Evolutionary conservation across 2,797 vertebrate species (phyloP), one percentile per base, ranked within the genome.

Genomic region (Sebastes jordani): DNA sequence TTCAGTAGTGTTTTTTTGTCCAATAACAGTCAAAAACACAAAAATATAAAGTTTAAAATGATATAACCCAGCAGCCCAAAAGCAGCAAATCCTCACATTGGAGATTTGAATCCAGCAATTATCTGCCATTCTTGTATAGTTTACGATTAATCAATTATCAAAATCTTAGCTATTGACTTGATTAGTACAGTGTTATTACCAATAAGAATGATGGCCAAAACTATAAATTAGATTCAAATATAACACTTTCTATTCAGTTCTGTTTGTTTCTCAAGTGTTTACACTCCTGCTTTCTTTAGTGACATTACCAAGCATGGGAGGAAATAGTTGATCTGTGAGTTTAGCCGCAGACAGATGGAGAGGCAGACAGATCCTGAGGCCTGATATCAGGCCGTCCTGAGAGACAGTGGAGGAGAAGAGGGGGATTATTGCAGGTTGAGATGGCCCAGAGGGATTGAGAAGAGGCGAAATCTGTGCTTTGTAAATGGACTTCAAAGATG

Each of bases 401-500:
- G 88, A 87, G 83, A 84, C 73, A 2, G 74, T 65, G 75, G 58
- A 78, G 78, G 64, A 88, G 85, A 84, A 86, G 85, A 89, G 88
- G 76, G 86, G 92, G 92, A 92, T 93, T 94, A 94, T 27, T 86
- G 82, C 56, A 56, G 83, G 84, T 83, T 81, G 75, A 89, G 86
- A 80, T 77, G 86, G 85, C 87, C 89, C 88, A 79, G 73, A 85
- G 83, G 86, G 87, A 89, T 87, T 59, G 81, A 93, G 32, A 20
- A 82, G 92, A 91, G 87, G 91, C 90, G 86, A 93, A 94, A 91
- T 91, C 93, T 91, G 85, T 84, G 90, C 94, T 95, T 95, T 94
- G 95, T 95, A 96, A 94, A 89, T 85, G 86, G 80, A 95, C 95
- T 97, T 97, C 95, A 97, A 96, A 97, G 94, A 95, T 93, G 94